Percentiles rank a stretch among this genome's conserved stretches.
Evolutionary conservation across 2,113 vertebrate genomes (phyloP).

Genomic region (Trinectes maculatus): DNA sequence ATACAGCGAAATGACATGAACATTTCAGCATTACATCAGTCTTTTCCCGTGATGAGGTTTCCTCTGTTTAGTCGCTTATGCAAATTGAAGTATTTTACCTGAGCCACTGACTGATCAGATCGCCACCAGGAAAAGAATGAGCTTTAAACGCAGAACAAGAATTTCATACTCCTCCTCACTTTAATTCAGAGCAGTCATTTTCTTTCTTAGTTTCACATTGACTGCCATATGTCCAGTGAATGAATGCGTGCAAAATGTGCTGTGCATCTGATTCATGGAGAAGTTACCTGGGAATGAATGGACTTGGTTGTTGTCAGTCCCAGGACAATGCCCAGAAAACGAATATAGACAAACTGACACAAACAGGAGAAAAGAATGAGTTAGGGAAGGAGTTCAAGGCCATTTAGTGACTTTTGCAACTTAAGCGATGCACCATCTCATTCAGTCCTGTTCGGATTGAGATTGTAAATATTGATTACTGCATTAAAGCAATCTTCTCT

Average conservation of each 20-base stretch:
- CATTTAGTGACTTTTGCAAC: conserved; percentile 8
- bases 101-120: background rate
- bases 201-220: conserved; percentile 5
- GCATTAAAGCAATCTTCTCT: conserved; percentile 18
- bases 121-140: background rate
- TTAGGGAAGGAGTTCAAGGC: conserved; percentile 20
- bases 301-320: conserved; percentile 34
- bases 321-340: no score
- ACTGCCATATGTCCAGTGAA: conserved; percentile 24
- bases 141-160: background rate
- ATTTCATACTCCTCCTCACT: background rate
- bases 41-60: background rate
- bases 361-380: background rate
- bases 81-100: background rate
- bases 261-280: conserved; percentile 16
- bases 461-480: conserved; percentile 38
- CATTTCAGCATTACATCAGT: background rate
- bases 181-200: background rate
- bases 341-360: conserved; percentile 24
- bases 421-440: background rate
- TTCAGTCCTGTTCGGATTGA: background rate
- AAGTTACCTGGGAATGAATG: conserved; percentile 18
- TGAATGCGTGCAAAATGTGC: background rate
- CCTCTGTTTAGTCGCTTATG: no score
- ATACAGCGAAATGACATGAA: background rate